Percentiles rank a stretch among this genome's conserved stretches.
These are phyloP conservation scores for Drosophila paramelanica DNA, from an alignment of 2,888 invertebrate species.

Conservation along the genomic window DNA sequence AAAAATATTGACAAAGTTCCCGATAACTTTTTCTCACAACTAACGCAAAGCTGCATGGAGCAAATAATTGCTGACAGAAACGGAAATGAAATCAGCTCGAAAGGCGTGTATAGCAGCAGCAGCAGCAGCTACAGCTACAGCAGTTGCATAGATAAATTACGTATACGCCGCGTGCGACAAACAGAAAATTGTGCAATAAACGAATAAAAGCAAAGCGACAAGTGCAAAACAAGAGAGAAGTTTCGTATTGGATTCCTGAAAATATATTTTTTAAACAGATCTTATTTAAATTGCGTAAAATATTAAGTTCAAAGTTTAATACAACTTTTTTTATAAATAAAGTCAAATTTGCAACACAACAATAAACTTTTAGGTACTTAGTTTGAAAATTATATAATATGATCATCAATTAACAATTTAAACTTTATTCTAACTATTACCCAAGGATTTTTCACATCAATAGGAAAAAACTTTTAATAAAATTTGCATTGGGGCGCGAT, in stretches of 20 bases:
- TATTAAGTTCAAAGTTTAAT: too few species aligned
- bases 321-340: too few species aligned
- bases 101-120: slow-evolving; percentile 29
- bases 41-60: slow-evolving; percentile 30
- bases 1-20: slow-evolving; percentile 32
- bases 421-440: too few species aligned
- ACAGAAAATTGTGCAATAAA: slow-evolving; percentile 36
- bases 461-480: slow-evolving; percentile 3
- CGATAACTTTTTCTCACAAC: slow-evolving; percentile 53
- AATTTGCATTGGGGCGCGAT: slow-evolving; percentile 18
- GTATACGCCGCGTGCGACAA: slow-evolving; percentile 56
- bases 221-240: not conserved
- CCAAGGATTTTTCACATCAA: too few species aligned
- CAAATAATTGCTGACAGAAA: slow-evolving; percentile 51
- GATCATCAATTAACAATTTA: too few species aligned
- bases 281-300: not conserved
- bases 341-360: not conserved
- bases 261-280: not conserved
- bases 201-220: slow-evolving; percentile 5
- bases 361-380: too few species aligned
- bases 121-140: slow-evolving; percentile 1
- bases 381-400: not conserved
- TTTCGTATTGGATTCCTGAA: too few species aligned
- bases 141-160: slow-evolving; percentile 47
- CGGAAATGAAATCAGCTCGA: slow-evolving; percentile 57